phyloP scores from a whole-genome alignment of 1,140 invertebrate species.

The Mylabris phalerata region DNA sequence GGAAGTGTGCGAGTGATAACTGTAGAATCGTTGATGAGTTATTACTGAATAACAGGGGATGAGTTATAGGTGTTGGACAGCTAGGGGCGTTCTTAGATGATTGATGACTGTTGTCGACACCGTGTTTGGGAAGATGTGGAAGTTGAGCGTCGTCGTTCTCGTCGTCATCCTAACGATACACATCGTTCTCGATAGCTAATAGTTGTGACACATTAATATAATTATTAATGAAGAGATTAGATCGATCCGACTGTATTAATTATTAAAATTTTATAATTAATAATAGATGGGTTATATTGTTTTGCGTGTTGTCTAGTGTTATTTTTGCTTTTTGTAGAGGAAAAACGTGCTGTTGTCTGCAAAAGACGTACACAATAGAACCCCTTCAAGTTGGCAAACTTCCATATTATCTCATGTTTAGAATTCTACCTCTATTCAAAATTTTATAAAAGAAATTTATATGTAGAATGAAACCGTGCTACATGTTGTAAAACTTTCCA shows the following conservation, averaged over 20 bases:
- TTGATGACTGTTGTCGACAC: slow-evolving; percentile 42
- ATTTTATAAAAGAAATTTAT: slow-evolving; percentile 37
- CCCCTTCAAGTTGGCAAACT: slow-evolving; percentile 17
- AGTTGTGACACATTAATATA: slow-evolving; percentile 14
- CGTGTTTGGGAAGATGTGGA: slow-evolving; percentile 38
- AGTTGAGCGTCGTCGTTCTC: slow-evolving; percentile 21
- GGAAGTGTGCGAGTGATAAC: slow-evolving; percentile 11
- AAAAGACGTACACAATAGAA: slow-evolving; percentile 8
- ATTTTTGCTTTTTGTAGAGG: too few relatives aligned
- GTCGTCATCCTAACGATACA: slow-evolving; percentile 3
- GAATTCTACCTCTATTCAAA: slow-evolving; percentile 30
- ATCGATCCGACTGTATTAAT: too few relatives aligned
- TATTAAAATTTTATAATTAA: too few relatives aligned
- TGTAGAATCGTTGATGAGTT: slow-evolving; percentile 12
- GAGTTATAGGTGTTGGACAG: slow-evolving; percentile 27
- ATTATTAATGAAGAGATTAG: too few relatives aligned
- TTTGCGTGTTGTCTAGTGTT: too few relatives aligned
- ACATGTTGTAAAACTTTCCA: slow-evolving; percentile 37
- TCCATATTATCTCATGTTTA: slow-evolving; percentile 23
- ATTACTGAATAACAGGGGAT: slow-evolving; percentile 12
- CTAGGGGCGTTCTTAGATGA: slow-evolving; percentile 30
- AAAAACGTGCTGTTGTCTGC: too few relatives aligned
- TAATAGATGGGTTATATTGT: too few relatives aligned
- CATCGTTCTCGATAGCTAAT: slow-evolving; percentile 36
- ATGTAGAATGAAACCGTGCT: slow-evolving; percentile 31